Base-by-base conservation (phyloP, 2,113 vertebrate genomes). In the Carassius carassius region DNA sequence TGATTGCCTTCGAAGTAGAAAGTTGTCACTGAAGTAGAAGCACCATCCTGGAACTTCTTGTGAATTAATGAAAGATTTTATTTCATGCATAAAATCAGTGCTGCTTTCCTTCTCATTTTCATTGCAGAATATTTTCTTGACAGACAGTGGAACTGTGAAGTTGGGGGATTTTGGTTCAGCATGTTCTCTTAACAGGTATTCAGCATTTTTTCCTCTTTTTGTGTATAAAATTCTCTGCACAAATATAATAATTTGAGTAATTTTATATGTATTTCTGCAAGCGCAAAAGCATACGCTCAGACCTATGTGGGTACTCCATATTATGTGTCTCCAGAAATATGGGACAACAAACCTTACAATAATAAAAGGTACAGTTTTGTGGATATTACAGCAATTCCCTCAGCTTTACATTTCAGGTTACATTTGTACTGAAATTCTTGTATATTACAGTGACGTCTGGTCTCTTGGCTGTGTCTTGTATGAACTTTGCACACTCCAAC, bases 81-180 rank as follows among this genome's bases (percentile, higher is more conserved):
- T 65, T 65, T 29, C 3, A 19, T 69, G 29, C 8, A 13, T 72
- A 11, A 13, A 25, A 10, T 56, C 19, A 23, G n/a, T 67, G 8
- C 14, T 37, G n/a, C 23, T 19, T 72, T 63, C 32, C 11, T 32
- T 87, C 5, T 2, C 2, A 21, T 86, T 85, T 89, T 67, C 82
- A 56, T 73, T 85, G 78, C 93, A 98, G 97, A 99, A 98, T 63
- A 89, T 98, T 90, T 98, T 99, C 92, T 95, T 99, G 86, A 96
- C 97, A 60, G 94, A 94, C 87, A 91, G 88, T 41, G 95, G 95
- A 88, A 94, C 93, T 86, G 85, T 98, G 80, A 99, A 97, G 92
- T 83, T 99, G 62, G 97, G 97, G 84, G 97, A 99, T 90, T 99
- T 99, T 94, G 98, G 97, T 87, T 98, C 97, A 14, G 97, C 97